A percentile compares a stretch with the other conserved stretches of the same genome.
Evolutionary conservation across 2,888 invertebrate species (phyloP).

Genomic region (Pardosa pseudoannulata): DNA sequence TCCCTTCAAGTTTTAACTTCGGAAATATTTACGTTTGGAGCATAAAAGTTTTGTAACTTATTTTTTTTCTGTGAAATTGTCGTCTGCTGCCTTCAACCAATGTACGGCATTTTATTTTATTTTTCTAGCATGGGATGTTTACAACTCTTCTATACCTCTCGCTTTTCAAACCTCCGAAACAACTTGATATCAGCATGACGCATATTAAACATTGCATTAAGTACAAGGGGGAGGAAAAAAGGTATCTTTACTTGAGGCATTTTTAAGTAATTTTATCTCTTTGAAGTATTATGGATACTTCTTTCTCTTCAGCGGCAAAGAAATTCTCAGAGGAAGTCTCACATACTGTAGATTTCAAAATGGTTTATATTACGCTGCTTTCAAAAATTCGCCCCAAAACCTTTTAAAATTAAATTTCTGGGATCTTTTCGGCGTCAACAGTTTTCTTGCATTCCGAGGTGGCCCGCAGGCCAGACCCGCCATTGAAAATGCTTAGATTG

Average conservation of each 20-base stretch:
- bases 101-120: too few species aligned
- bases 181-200: too few species aligned
- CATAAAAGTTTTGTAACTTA: too few species aligned
- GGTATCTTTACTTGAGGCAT: not conserved
- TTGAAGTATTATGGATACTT: not conserved
- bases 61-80: too few species aligned
- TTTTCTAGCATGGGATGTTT: too few species aligned
- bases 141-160: too few species aligned
- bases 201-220: not conserved
- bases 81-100: too few species aligned
- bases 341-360: not conserved
- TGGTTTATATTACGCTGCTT: conserved; percentile 7
- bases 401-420: conserved; percentile 23
- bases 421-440: conserved; percentile 23
- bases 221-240: not conserved
- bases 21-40: too few species aligned
- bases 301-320: not conserved
- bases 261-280: not conserved
- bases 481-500: conserved; percentile 22
- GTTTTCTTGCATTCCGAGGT: not conserved
- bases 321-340: not conserved
- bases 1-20: too few species aligned
- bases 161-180: too few species aligned
- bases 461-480: conserved; percentile 8
- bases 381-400: conserved; percentile 4